These are phyloP conservation scores for Ericerus pela DNA, from an alignment of 1,140 invertebrate species.

Conservation along the genomic window DNA sequence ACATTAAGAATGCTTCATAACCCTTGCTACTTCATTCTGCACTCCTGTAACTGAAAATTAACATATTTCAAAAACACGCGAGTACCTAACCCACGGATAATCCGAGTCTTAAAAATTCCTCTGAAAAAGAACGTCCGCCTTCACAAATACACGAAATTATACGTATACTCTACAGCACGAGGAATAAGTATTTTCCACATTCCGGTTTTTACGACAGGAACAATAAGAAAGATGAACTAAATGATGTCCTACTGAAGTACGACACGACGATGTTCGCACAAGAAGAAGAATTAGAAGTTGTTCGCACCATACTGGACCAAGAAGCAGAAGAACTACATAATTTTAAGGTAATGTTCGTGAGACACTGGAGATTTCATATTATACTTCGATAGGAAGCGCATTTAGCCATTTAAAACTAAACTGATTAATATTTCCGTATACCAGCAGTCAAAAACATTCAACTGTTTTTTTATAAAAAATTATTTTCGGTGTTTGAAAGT, in stretches of 20 bases:
- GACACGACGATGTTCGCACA: neutral
- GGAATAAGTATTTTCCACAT: neutral
- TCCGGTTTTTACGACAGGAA: neutral
- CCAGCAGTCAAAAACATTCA: too few relatives aligned
- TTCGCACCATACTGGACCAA: neutral
- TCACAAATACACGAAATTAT: neutral
- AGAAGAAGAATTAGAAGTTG: neutral
- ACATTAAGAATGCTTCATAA: too few relatives aligned
- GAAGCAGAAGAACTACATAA: neutral
- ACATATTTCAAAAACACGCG: neutral
- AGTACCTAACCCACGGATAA: neutral
- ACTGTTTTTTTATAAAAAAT: neutral
- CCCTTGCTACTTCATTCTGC: too few relatives aligned
- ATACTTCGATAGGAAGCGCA: neutral
- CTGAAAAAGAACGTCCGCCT: neutral
- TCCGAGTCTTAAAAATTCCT: neutral
- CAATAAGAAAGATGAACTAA: neutral
- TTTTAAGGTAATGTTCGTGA: neutral
- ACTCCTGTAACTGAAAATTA: too few relatives aligned
- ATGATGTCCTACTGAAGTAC: neutral
- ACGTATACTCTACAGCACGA: neutral
- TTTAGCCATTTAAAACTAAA: too few relatives aligned
- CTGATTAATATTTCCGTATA: too few relatives aligned
- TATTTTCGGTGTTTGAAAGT: neutral
- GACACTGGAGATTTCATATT: neutral